These are phyloP conservation scores for Chaetodon trifascialis DNA, from an alignment of 2,113 vertebrate genomes.

Conservation along the genomic window DNA sequence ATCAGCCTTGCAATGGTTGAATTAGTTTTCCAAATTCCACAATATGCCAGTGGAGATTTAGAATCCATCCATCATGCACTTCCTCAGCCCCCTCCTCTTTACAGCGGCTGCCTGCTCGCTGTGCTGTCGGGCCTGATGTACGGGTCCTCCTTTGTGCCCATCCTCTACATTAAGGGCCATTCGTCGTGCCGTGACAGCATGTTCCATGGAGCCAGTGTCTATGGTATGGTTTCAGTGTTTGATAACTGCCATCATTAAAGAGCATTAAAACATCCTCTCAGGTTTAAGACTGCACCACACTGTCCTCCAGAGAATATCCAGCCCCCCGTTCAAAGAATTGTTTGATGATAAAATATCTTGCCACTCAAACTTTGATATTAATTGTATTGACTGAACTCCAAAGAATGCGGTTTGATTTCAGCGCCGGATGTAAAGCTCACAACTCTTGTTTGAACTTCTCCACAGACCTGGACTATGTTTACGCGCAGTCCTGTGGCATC, in stretches of 20 bases:
- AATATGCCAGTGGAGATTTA: neutral
- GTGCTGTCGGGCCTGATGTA: constrained; percentile 88
- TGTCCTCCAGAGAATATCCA: neutral
- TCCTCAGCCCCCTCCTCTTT: neutral
- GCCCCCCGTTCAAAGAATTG: neutral
- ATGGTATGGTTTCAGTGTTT: constrained; percentile 81
- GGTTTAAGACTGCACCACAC: neutral
- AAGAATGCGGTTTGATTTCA: neutral
- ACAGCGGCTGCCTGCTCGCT: constrained; percentile 90
- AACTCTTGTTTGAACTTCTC: neutral
- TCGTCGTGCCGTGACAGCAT: constrained; percentile 83
- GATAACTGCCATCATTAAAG: neutral
- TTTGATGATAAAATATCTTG: neutral
- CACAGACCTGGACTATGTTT: constrained; percentile 93
- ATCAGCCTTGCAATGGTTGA: neutral
- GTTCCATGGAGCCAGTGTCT: constrained; percentile 89
- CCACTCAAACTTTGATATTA: neutral
- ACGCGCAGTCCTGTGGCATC: constrained; percentile 89
- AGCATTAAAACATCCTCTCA: neutral
- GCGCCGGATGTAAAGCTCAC: neutral
- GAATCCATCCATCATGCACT: neutral
- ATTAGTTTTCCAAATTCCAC: neutral
- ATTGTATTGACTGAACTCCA: no score
- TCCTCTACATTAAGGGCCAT: constrained; percentile 93
- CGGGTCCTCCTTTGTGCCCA: constrained; percentile 87